Conservation (phyloP, 2,113 vertebrate genomes). For the Casuarius casuarius region DNA sequence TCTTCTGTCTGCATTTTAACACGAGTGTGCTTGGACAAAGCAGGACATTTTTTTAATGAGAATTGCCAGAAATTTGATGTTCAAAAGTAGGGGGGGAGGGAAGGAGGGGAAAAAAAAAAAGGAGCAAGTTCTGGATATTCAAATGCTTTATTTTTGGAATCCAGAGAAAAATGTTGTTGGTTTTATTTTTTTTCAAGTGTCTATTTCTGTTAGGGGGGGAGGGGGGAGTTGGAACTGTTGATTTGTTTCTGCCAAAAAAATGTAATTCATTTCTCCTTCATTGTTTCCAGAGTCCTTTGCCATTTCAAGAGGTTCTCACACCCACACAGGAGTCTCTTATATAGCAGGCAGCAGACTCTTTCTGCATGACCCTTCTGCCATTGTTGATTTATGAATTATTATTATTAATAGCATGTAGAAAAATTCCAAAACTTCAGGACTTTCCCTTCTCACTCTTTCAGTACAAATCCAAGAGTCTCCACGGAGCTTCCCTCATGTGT, state of each 20-base stretch:
- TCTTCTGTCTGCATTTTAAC: not conserved
- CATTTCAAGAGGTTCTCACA: constrained; percentile 64
- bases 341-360: constrained; percentile 25
- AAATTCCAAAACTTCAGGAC: constrained; percentile 36
- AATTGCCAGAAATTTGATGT: constrained; percentile 33
- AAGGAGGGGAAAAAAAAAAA: not conserved
- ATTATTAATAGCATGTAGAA: constrained; percentile 45
- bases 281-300: constrained; percentile 65
- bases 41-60: not conserved
- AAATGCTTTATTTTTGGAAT: constrained; percentile 26
- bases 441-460: constrained; percentile 35
- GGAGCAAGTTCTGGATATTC: not conserved
- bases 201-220: not conserved
- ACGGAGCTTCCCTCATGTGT: constrained; percentile 21
- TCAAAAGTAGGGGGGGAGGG: not conserved
- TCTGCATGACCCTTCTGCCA: not conserved
- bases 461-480: constrained; percentile 38
- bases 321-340: constrained; percentile 46
- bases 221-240: not conserved
- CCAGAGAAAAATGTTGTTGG: not conserved
- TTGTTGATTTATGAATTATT: constrained; percentile 54
- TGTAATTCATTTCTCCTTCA: constrained; percentile 51
- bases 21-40: not conserved
- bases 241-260: constrained; percentile 46
- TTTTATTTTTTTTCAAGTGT: constrained; percentile 44